Percentiles rank a stretch among this genome's conserved stretches.
Evolutionary conservation across 2,888 invertebrate genomes (phyloP).

Genomic region (Sthenelais limicola): DNA sequence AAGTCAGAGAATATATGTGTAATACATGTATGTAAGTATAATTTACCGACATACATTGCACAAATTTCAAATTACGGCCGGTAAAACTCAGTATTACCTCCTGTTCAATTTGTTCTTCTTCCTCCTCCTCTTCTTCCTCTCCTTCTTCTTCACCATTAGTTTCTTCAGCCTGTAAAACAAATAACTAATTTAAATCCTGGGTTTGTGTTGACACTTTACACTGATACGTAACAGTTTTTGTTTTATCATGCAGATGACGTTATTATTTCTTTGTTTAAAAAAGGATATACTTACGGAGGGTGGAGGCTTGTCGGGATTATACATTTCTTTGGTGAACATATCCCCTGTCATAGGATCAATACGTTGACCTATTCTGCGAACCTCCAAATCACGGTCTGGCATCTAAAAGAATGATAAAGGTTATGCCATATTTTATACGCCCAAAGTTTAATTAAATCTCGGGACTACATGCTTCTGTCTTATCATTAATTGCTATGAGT

Average conservation of each 20-base stretch:
- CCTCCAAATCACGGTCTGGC: constrained; percentile 69
- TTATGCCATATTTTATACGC: too few relatives aligned
- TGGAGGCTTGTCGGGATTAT: constrained; percentile 66
- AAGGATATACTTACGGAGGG: constrained; percentile 48
- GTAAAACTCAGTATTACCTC: constrained; percentile 9
- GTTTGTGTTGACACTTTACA: neutral
- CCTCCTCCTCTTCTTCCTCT: constrained; percentile 62
- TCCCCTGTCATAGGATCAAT: constrained; percentile 69
- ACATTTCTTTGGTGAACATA: constrained; percentile 68
- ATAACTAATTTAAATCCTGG: neutral
- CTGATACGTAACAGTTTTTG: neutral
- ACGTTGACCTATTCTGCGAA: constrained; percentile 64
- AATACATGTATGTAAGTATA: too few relatives aligned
- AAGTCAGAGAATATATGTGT: too few relatives aligned
- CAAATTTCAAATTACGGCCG: too few relatives aligned
- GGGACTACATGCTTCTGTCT: too few relatives aligned
- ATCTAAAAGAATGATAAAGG: constrained; percentile 66
- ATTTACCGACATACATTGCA: too few relatives aligned
- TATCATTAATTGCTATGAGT: too few relatives aligned
- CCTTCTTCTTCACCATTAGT: constrained; percentile 63
- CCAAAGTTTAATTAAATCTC: too few relatives aligned
- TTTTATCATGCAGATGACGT: neutral
- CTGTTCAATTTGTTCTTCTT: constrained; percentile 47
- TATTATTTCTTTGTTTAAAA: neutral
- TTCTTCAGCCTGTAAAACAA: constrained; percentile 58